Evolutionary conservation across 2,888 invertebrate genomes (phyloP).

Genomic region (Lamproptera curius): DNA sequence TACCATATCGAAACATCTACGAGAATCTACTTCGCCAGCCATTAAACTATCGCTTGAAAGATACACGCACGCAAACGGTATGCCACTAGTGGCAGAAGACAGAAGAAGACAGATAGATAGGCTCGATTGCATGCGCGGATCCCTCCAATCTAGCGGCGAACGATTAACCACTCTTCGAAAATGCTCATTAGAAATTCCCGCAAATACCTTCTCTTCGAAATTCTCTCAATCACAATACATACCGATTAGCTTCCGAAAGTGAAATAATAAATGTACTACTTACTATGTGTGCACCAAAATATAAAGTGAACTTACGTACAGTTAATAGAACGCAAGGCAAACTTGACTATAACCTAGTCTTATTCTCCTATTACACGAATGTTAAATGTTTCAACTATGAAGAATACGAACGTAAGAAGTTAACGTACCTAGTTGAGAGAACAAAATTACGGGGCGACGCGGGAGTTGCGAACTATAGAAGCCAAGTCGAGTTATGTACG

Average conservation of each 20-base stretch:
- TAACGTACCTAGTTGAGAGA: slow-evolving; percentile 55
- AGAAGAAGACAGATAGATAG: slow-evolving; percentile 1
- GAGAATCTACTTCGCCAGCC: slow-evolving; percentile 36
- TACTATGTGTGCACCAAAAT: slow-evolving; percentile 70
- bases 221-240: slow-evolving; percentile 52
- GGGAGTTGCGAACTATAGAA: slow-evolving; percentile 66
- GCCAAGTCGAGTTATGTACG: slow-evolving; percentile 70
- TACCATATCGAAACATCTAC: slow-evolving; percentile 51
- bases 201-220: slow-evolving; percentile 66
- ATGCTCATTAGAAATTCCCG: slow-evolving; percentile 49
- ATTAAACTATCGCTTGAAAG: slow-evolving; percentile 19
- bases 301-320: slow-evolving; percentile 71
- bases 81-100: slow-evolving; percentile 21
- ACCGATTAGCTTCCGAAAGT: slow-evolving; percentile 67
- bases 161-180: slow-evolving; percentile 44
- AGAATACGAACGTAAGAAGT: slow-evolving; percentile 49
- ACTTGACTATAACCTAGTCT: slow-evolving; percentile 67
- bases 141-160: slow-evolving; percentile 29
- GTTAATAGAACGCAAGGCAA: slow-evolving; percentile 65
- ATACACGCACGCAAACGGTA: slow-evolving; percentile 26
- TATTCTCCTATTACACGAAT: slow-evolving; percentile 64
- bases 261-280: slow-evolving; percentile 61
- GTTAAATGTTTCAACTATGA: slow-evolving; percentile 58
- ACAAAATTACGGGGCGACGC: slow-evolving; percentile 60
- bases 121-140: slow-evolving; percentile 3